Conservation (phyloP, 2,113 vertebrate species). For the Lepus europaeus region DNA sequence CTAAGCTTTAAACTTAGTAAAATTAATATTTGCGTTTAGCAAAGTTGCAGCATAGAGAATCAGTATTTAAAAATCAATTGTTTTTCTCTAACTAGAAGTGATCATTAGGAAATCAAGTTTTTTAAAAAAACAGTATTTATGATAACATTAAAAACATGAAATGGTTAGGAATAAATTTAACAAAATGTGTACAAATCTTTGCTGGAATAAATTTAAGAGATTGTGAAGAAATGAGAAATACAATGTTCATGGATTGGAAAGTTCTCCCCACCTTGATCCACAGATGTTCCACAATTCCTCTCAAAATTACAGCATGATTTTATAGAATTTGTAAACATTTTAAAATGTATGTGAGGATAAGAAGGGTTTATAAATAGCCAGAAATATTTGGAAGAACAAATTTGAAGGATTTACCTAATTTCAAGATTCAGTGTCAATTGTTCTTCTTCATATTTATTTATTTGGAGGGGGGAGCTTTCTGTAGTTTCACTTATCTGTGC, state of each 20-base stretch:
- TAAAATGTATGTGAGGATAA: neutral
- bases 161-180: neutral
- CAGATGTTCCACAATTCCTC: neutral
- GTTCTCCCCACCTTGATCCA: neutral
- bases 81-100: neutral
- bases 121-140: neutral
- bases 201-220: neutral
- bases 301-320: conserved; percentile 8
- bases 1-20: neutral
- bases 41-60: neutral
- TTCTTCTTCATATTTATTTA: no score
- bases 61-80: neutral
- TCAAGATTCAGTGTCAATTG: neutral
- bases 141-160: neutral
- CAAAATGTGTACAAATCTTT: neutral
- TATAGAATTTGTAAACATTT: neutral
- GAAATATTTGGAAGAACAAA: conserved; percentile 7
- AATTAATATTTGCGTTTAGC: conserved; percentile 5
- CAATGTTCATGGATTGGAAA: neutral
- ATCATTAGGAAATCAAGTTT: conserved; percentile 11
- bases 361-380: neutral
- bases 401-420: neutral
- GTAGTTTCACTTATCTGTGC: no score
- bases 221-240: neutral
- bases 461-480: no score